These are phyloP conservation scores for Heteromurus nitidus DNA, from an alignment of 2,888 invertebrate genomes.

Conservation along the genomic window DNA sequence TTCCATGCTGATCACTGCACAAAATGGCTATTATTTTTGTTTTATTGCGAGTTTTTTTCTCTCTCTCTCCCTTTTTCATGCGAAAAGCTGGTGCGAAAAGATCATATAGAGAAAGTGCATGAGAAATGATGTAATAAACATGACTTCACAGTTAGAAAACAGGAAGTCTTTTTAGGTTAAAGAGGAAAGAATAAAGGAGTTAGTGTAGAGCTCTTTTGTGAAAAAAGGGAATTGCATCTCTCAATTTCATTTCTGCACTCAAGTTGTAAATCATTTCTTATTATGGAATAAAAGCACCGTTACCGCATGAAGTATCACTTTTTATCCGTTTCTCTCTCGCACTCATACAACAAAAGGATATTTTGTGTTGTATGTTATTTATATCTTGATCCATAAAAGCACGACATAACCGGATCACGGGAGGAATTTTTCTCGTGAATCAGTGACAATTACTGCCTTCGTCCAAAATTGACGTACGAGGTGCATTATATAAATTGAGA, in stretches of 20 bases:
- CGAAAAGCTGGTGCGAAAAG: conserved; percentile 30
- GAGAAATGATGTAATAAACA: not conserved
- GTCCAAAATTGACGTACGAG: too few species aligned
- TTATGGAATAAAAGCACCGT: not conserved
- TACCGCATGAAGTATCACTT: not conserved
- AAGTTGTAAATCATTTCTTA: conserved; percentile 44
- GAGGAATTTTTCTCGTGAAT: too few species aligned
- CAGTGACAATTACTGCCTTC: too few species aligned
- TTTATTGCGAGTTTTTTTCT: conserved; percentile 45
- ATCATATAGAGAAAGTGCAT: conserved; percentile 17
- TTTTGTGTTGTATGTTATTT: too few species aligned
- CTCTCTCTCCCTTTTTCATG: not conserved
- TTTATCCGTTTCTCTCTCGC: too few species aligned
- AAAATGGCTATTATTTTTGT: conserved; percentile 32
- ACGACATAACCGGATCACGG: too few species aligned
- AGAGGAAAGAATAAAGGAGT: not conserved
- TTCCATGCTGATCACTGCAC: conserved; percentile 36
- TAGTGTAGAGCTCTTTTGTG: not conserved
- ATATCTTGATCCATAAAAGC: too few species aligned
- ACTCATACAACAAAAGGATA: too few species aligned
- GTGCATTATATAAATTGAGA: too few species aligned
- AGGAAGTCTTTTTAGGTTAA: conserved; percentile 40
- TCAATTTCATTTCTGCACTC: conserved; percentile 27
- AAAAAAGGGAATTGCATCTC: conserved; percentile 25
- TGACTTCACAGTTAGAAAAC: not conserved